phyloP scores from a whole-genome alignment of 2,113 vertebrate species.

The Tor tambroides region DNA sequence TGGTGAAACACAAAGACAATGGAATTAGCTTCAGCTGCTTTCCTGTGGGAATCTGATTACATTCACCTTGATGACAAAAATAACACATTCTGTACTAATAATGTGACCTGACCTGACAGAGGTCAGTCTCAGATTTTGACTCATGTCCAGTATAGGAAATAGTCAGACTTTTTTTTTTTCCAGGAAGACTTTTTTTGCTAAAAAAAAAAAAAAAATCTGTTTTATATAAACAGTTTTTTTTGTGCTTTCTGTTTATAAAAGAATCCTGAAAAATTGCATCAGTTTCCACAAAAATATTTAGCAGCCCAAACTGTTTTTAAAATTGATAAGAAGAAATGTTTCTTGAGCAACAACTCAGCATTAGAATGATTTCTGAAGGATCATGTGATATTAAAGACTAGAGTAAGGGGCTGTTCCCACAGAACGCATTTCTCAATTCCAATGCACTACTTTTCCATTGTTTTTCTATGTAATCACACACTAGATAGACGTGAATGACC shows the following conservation, averaged over 20 bases:
- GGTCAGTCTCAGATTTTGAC: background rate
- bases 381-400: background rate
- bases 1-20: constrained; percentile 35
- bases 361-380: background rate
- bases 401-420: too few species aligned
- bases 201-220: too few species aligned
- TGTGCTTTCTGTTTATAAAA: background rate
- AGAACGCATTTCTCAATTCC: too few species aligned
- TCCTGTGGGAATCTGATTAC: constrained; percentile 54
- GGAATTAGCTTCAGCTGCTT: constrained; percentile 13
- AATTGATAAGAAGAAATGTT: background rate
- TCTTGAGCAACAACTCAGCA: background rate
- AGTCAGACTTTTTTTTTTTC: background rate
- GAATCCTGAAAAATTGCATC: background rate
- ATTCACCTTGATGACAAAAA: constrained; percentile 19
- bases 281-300: background rate
- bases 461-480: too few species aligned
- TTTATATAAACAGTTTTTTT: background rate
- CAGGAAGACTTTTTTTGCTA: background rate
- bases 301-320: background rate
- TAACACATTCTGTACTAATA: background rate
- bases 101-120: background rate
- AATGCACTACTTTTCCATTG: too few species aligned
- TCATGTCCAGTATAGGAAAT: background rate
- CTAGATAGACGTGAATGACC: too few species aligned